Percentiles rank a stretch among this genome's conserved stretches.
These are phyloP conservation scores for Spialia ferax DNA, from an alignment of 2,888 invertebrate species.

Conservation along the genomic window DNA sequence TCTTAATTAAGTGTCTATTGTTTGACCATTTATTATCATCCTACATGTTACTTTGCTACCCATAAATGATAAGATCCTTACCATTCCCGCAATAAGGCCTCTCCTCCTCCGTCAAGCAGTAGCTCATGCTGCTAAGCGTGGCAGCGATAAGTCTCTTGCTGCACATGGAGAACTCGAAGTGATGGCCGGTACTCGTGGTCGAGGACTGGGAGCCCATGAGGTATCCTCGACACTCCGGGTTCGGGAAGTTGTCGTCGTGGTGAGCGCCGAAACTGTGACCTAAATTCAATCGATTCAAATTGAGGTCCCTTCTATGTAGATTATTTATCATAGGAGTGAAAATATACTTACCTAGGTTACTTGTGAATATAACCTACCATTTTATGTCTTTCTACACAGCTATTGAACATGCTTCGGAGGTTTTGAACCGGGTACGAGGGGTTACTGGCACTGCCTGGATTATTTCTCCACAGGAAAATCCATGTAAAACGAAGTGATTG, in stretches of 20 bases:
- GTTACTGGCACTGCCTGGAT: no score
- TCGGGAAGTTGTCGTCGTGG: constrained; percentile 81
- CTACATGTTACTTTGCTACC: no score
- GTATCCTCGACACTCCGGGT: constrained; percentile 71
- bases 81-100: constrained; percentile 85
- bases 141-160: constrained; percentile 78
- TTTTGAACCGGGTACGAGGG: no score
- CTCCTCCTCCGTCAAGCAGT: constrained; percentile 74
- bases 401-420: constrained; percentile 79
- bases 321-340: no score
- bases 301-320: no score
- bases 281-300: constrained; percentile 42
- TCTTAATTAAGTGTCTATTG: no score
- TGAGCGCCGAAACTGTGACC: constrained; percentile 86
- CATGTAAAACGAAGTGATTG: no score
- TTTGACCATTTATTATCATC: no score
- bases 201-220: constrained; percentile 82
- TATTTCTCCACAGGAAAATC: no score
- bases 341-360: no score
- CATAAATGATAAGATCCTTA: constrained; percentile 44
- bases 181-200: constrained; percentile 55
- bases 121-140: constrained; percentile 79
- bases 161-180: constrained; percentile 80
- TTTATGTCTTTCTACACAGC: no score
- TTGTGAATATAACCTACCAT: no score